These are phyloP conservation scores for Osmoderma eremita DNA, from an alignment of 2,888 invertebrate species.

Conservation along the genomic window DNA sequence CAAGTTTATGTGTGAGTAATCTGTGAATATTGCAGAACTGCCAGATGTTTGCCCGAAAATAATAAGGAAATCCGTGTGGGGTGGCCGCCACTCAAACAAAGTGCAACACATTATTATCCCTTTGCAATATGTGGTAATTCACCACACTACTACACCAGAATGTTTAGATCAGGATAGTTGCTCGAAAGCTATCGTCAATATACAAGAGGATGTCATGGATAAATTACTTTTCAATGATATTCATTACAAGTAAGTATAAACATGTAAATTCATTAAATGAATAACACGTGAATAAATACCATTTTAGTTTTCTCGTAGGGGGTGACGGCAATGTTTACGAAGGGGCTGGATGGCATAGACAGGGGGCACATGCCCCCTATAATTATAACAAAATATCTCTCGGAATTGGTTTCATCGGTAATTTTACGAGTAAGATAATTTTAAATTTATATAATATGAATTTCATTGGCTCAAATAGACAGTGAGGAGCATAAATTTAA, in stretches of 20 bases:
- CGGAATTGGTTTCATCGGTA: conserved; percentile 70
- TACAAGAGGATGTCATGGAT: conserved; percentile 68
- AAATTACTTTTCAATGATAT: conserved; percentile 67
- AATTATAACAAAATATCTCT: conserved; percentile 67
- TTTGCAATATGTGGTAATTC: conserved; percentile 67
- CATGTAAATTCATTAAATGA: background rate
- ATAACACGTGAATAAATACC: conserved; percentile 45
- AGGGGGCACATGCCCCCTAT: conserved; percentile 69
- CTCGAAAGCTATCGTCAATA: conserved; percentile 59
- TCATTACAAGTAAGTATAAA: conserved; percentile 67
- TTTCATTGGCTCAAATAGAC: background rate
- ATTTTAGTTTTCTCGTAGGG: conserved; percentile 71
- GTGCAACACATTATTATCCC: conserved; percentile 68
- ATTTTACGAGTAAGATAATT: conserved; percentile 56
- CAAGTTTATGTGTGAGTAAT: too few relatives aligned
- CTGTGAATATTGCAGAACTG: conserved; percentile 2
- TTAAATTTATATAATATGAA: conserved; percentile 47
- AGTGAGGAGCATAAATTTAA: too few relatives aligned
- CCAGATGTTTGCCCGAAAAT: conserved; percentile 66
- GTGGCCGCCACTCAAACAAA: conserved; percentile 63
- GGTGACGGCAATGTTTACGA: conserved; percentile 71
- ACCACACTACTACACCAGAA: conserved; percentile 68
- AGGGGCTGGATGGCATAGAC: conserved; percentile 69
- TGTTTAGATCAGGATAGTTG: conserved; percentile 65
- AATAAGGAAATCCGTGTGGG: conserved; percentile 70